phyloP scores from a whole-genome alignment of 2,888 invertebrate species.

The Temnothorax unifasciatus region DNA sequence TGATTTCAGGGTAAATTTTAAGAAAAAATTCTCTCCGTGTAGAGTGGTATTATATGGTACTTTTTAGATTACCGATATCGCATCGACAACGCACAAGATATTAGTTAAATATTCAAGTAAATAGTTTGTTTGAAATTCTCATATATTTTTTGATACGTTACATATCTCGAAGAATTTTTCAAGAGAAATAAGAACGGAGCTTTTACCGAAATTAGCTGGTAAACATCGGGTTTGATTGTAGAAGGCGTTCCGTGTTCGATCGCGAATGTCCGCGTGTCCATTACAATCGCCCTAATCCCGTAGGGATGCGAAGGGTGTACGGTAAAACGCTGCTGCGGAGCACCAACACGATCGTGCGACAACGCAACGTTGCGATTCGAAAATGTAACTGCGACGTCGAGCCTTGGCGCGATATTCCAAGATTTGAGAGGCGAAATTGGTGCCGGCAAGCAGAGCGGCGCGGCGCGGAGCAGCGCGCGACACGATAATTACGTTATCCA shows the following conservation, averaged over 20 bases:
- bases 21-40: too few species aligned
- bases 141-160: not conserved
- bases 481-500: slow-evolving; percentile 47
- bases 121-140: not conserved
- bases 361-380: slow-evolving; percentile 17
- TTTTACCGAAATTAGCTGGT: not conserved
- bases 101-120: not conserved
- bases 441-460: not conserved
- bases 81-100: not conserved
- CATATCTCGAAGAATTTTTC: not conserved
- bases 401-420: slow-evolving; percentile 5
- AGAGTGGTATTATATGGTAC: not conserved
- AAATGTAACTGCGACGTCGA: not conserved
- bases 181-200: not conserved
- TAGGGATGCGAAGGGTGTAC: slow-evolving; percentile 16
- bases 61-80: not conserved
- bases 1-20: too few species aligned
- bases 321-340: slow-evolving; percentile 18
- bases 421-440: slow-evolving; percentile 25
- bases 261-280: not conserved
- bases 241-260: slow-evolving; percentile 7
- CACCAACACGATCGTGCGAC: not conserved
- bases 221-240: not conserved
- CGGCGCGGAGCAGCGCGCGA: not conserved
- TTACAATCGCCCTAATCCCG: slow-evolving; percentile 21